Evolutionary conservation across 2,113 vertebrate species (phyloP).

Genomic region (Acrocephalus arundinaceus): DNA sequence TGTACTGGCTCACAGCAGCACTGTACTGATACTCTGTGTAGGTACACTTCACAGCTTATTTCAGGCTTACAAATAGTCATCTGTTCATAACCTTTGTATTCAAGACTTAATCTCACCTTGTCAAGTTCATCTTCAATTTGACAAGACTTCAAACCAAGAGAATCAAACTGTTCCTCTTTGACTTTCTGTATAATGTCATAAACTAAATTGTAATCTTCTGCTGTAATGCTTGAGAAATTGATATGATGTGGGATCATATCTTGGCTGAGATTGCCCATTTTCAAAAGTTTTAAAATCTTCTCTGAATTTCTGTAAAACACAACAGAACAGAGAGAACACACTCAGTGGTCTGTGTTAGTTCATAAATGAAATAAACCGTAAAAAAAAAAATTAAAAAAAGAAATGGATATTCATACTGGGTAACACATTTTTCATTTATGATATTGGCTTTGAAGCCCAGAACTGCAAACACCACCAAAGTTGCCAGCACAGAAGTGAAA

Average conservation of each 20-base stretch:
- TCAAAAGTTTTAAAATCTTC: constrained; percentile 82
- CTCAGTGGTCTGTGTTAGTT: not conserved
- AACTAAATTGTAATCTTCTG: constrained; percentile 86
- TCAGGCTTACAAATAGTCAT: not conserved
- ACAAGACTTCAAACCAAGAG: constrained; percentile 84
- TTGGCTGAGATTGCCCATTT: constrained; percentile 77
- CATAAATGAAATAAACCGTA: constrained; percentile 5
- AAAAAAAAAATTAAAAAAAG: not conserved
- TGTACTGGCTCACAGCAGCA: accelerated
- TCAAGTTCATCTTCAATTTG: constrained; percentile 89
- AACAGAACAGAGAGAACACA: constrained; percentile 23
- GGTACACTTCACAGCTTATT: not conserved
- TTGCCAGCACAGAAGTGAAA: constrained; percentile 96
- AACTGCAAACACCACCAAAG: constrained; percentile 97
- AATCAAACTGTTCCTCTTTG: constrained; percentile 80
- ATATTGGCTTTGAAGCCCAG: constrained; percentile 98
- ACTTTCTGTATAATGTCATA: constrained; percentile 81
- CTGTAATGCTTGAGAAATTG: constrained; percentile 84
- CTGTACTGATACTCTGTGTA: not conserved
- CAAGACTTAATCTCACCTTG: constrained; percentile 78
- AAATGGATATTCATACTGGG: constrained; percentile 74
- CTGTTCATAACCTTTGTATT: not conserved
- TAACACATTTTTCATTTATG: constrained; percentile 88
- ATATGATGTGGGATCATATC: constrained; percentile 88
- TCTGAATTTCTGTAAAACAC: constrained; percentile 84